Conservation (phyloP, 2,888 invertebrate species). For the Onchidella celtica region DNA sequence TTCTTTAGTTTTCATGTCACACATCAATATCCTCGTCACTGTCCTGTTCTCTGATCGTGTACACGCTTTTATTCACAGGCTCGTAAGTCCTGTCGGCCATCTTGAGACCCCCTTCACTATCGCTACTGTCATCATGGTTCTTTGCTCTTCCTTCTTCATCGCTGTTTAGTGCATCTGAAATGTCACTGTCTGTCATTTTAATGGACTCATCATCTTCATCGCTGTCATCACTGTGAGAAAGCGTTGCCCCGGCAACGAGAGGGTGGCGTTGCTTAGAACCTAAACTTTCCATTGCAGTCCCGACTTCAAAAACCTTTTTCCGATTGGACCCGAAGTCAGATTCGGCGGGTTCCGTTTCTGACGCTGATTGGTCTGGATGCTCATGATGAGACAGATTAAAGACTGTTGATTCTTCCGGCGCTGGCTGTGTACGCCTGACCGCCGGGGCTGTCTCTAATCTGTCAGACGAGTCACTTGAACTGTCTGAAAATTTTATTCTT, state of each 20-base stretch:
- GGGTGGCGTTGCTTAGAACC: no score
- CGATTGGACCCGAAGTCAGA: no score
- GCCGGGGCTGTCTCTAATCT: background rate
- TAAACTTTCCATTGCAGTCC: no score
- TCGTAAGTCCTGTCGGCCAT: background rate
- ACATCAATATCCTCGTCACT: slow-evolving; percentile 23
- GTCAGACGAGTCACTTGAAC: slow-evolving; percentile 34
- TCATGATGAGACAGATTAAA: no score
- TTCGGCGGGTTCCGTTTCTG: no score
- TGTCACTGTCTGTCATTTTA: slow-evolving; percentile 16
- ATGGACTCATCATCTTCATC: background rate
- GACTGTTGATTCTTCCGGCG: background rate
- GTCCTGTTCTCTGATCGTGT: background rate
- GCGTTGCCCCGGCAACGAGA: no score
- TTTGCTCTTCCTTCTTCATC: background rate
- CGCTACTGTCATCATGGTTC: background rate
- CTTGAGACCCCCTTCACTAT: no score
- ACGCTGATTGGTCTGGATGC: no score
- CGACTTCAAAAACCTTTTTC: no score
- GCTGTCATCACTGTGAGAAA: background rate
- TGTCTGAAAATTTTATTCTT: slow-evolving; percentile 9
- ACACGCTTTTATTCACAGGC: background rate
- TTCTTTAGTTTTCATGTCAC: background rate
- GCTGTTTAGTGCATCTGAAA: background rate
- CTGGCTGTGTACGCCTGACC: background rate